These are phyloP conservation scores for Trypoxylus dichotomus DNA, from an alignment of 1,140 invertebrate species.

Conservation along the genomic window DNA sequence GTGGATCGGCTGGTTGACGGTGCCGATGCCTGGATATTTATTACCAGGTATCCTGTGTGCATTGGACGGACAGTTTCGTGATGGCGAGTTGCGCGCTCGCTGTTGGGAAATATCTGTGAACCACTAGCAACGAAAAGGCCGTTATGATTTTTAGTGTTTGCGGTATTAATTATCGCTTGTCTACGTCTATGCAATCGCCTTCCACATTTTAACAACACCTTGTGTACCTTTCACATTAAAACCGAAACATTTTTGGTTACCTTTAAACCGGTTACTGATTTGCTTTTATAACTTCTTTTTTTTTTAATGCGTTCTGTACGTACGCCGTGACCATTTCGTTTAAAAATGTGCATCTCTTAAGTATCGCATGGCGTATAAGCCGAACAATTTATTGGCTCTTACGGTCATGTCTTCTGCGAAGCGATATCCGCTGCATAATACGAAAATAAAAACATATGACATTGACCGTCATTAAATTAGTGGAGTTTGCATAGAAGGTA, in stretches of 20 bases:
- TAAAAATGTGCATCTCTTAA: neutral
- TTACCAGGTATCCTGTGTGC: neutral
- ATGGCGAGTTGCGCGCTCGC: neutral
- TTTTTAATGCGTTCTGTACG: neutral
- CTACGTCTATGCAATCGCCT: slow-evolving; percentile 29
- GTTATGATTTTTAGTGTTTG: slow-evolving; percentile 28
- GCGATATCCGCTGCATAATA: no score
- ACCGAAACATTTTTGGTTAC: slow-evolving; percentile 30
- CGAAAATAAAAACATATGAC: no score
- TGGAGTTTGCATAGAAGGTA: no score
- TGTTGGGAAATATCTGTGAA: slow-evolving; percentile 28
- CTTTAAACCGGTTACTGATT: slow-evolving; percentile 28
- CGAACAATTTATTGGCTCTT: neutral
- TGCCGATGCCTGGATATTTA: neutral
- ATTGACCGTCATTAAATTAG: no score
- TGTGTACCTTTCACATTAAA: slow-evolving; percentile 30
- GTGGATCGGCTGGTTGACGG: neutral
- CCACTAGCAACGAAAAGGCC: slow-evolving; percentile 15
- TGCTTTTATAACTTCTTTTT: slow-evolving; percentile 18
- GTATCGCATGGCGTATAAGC: no score
- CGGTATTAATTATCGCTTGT: slow-evolving; percentile 26
- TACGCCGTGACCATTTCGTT: neutral
- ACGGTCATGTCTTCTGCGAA: neutral
- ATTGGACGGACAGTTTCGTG: neutral
- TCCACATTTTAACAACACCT: slow-evolving; percentile 28